A percentile compares a stretch with the other conserved stretches of the same genome.
Evolutionary conservation across 2,797 vertebrate genomes (phyloP).

Genomic region (Rhincodon typus): DNA sequence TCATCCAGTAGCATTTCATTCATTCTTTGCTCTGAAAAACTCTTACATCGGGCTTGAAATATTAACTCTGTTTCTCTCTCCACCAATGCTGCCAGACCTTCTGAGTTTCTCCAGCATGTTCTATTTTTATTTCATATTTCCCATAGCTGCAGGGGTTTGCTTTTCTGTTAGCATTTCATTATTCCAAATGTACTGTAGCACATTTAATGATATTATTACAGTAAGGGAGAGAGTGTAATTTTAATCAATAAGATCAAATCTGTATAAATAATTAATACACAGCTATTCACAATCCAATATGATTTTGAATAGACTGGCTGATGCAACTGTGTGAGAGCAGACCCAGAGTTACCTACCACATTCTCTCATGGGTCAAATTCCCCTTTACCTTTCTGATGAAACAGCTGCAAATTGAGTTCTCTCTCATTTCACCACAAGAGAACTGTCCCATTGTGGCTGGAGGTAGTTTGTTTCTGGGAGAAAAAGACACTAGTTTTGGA

Average conservation of each 20-base stretch:
- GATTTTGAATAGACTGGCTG: slow-evolving; percentile 56
- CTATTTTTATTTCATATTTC: no score
- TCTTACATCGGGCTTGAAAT: no score
- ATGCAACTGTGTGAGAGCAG: slow-evolving; percentile 57
- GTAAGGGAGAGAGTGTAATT: slow-evolving; percentile 46
- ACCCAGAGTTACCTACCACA: slow-evolving; percentile 67
- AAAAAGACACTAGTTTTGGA: slow-evolving; percentile 56
- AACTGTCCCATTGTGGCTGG: slow-evolving; percentile 71
- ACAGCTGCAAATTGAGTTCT: slow-evolving; percentile 78
- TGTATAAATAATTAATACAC: slow-evolving; percentile 55
- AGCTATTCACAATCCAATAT: slow-evolving; percentile 49
- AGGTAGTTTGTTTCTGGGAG: slow-evolving; percentile 70
- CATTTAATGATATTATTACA: neutral
- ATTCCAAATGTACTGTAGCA: neutral
- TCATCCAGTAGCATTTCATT: no score
- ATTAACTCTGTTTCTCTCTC: no score
- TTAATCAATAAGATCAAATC: slow-evolving; percentile 46
- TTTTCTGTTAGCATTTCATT: neutral
- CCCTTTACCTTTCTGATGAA: slow-evolving; percentile 66
- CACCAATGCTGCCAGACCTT: no score
- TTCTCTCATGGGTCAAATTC: slow-evolving; percentile 59
- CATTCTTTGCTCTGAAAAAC: no score
- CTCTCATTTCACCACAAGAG: slow-evolving; percentile 67
- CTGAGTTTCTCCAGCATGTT: no score
- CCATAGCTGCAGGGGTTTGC: no score